Percentiles rank a stretch among this genome's conserved stretches.
phyloP scores from a whole-genome alignment of 2,113 vertebrate species.

The Syngnathus scovelli region DNA sequence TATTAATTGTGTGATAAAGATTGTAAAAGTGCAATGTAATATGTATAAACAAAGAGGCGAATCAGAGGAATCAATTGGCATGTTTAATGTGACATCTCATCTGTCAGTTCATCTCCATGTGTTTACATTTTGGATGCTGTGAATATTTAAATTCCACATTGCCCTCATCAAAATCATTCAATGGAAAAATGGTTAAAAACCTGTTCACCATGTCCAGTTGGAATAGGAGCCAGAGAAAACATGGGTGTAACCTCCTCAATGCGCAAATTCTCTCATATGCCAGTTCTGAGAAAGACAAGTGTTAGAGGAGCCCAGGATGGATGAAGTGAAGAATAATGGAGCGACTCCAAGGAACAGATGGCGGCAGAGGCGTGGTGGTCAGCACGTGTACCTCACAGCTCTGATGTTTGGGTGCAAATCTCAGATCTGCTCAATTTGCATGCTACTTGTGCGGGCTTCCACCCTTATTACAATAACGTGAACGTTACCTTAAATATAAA shows the following conservation, averaged over 20 bases:
- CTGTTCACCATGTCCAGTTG: constrained; percentile 34
- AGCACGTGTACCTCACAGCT: neutral
- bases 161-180: constrained; percentile 30
- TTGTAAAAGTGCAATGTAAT: constrained; percentile 13
- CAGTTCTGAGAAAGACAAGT: constrained; percentile 5
- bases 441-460: neutral
- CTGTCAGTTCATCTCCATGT: constrained; percentile 20
- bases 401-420: neutral
- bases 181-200: constrained; percentile 29
- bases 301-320: neutral
- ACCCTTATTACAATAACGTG: neutral
- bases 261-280: constrained; percentile 35
- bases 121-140: constrained; percentile 1
- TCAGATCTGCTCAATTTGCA: neutral
- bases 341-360: neutral
- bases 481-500: neutral
- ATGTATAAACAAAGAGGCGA: constrained; percentile 15
- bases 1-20: constrained; percentile 13
- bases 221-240: constrained; percentile 54
- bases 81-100: constrained; percentile 27
- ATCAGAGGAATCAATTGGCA: constrained; percentile 20
- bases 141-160: constrained; percentile 27
- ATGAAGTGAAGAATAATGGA: neutral
- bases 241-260: constrained; percentile 49
- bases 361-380: neutral